Percentiles rank a stretch among this genome's conserved stretches.
Conservation (phyloP, 2,888 invertebrate species). For the Hypsopygia costalis region DNA sequence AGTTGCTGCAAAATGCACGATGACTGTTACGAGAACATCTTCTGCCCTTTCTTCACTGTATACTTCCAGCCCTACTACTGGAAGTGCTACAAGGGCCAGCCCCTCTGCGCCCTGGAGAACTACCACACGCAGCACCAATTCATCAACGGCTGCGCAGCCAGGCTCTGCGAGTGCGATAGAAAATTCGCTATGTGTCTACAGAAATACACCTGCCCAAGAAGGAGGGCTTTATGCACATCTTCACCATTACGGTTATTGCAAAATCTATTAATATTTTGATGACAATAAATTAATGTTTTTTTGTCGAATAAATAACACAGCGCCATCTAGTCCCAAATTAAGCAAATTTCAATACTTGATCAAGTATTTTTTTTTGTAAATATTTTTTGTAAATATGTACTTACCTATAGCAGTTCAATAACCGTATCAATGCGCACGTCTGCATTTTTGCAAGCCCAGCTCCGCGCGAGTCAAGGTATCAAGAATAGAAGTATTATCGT, state of each 20-base stretch:
- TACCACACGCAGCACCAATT: conserved; percentile 45
- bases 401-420: too few relatives aligned
- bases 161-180: conserved; percentile 92
- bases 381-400: too few relatives aligned
- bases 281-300: conserved; percentile 10
- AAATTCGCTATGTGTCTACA: conserved; percentile 89
- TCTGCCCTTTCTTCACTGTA: conserved; percentile 89
- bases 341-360: too few relatives aligned
- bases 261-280: conserved; percentile 83
- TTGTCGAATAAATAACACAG: too few relatives aligned
- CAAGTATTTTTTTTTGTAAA: too few relatives aligned
- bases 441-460: too few relatives aligned
- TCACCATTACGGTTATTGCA: conserved; percentile 87
- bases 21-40: conserved; percentile 89
- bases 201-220: conserved; percentile 86
- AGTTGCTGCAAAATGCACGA: conserved; percentile 93
- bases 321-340: too few relatives aligned
- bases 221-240: conserved; percentile 86
- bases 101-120: conserved; percentile 85
- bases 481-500: too few relatives aligned
- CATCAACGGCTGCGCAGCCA: conserved; percentile 84
- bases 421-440: too few relatives aligned
- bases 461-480: too few relatives aligned
- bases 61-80: conserved; percentile 94
- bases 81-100: conserved; percentile 89